Evolutionary conservation across 2,113 vertebrate genomes (phyloP).

Genomic region (Felis catus): F.catus_Fca126_mat1.0 CM031413.1:49581001-49581500

Average conservation of each 20-base stretch:
- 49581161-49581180: neutral
- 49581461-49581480: neutral
- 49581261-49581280: neutral
- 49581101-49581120: neutral
- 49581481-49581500: neutral
- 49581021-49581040: neutral
- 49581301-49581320: neutral
- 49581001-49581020: neutral
- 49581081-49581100: neutral
- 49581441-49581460: neutral
- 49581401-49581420: neutral
- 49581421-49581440: neutral
- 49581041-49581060: neutral
- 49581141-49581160: neutral
- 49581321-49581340: neutral
- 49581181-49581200: neutral
- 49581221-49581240: neutral
- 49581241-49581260: neutral
- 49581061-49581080: neutral
- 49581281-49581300: neutral
- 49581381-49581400: neutral
- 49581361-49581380: neutral
- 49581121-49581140: neutral
- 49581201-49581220: neutral
- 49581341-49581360: neutral